A percentile compares a stretch with the other conserved stretches of the same genome.
Evolutionary conservation across 1,140 invertebrate species (phyloP).

Genomic region (Apis cerana): DNA sequence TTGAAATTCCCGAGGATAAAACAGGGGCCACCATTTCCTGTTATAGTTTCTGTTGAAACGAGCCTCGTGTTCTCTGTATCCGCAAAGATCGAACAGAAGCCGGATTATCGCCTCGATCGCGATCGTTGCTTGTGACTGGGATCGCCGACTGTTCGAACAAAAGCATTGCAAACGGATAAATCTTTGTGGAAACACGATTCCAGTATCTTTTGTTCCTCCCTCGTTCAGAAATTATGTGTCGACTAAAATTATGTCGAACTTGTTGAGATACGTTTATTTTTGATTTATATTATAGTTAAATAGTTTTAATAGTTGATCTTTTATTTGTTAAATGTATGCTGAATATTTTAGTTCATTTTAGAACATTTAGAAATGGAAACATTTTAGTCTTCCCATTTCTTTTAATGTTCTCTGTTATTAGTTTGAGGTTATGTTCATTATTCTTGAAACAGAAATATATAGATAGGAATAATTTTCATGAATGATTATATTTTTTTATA

Average conservation of each 20-base stretch:
- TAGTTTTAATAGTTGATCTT: no score
- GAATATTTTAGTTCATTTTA: no score
- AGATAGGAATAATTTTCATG: no score
- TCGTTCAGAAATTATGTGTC: neutral
- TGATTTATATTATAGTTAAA: no score
- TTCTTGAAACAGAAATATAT: no score
- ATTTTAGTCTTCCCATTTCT: no score
- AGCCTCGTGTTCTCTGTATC: neutral
- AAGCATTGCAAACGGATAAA: conserved; percentile 32
- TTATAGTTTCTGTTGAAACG: conserved; percentile 27
- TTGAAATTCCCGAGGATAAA: conserved; percentile 25
- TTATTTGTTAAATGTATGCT: no score
- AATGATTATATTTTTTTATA: no score
- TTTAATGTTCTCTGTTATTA: no score
- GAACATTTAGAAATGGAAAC: no score
- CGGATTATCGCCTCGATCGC: conserved; percentile 52
- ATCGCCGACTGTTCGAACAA: conserved; percentile 24
- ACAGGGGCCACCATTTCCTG: conserved; percentile 29
- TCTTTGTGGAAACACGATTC: conserved; percentile 5
- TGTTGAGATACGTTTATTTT: neutral
- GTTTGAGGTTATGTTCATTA: no score
- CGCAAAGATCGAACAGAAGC: conserved; percentile 23
- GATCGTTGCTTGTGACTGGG: conserved; percentile 22
- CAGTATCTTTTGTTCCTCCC: neutral
- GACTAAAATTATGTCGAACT: neutral